Conservation (phyloP, 2,888 invertebrate genomes). For the Mimumesa dahlbomi region DNA sequence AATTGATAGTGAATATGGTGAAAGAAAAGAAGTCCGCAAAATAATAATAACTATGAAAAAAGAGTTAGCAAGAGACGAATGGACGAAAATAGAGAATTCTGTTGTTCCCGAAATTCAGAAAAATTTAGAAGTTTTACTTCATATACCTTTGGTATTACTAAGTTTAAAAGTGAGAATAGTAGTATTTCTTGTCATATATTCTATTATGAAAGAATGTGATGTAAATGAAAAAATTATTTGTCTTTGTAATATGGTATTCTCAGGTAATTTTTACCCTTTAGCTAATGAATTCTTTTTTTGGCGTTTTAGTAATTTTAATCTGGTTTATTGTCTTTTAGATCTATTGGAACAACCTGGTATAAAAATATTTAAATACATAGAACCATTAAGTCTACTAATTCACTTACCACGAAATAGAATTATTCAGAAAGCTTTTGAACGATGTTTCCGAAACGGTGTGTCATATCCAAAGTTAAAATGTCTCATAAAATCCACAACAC, state of each 20-base stretch:
- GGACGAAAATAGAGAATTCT: constrained; percentile 47
- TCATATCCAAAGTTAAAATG: constrained; percentile 54
- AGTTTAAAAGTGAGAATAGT: constrained; percentile 56
- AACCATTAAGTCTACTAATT: constrained; percentile 54
- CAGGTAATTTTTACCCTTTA: constrained; percentile 58
- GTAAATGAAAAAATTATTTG: constrained; percentile 30
- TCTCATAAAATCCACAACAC: constrained; percentile 40
- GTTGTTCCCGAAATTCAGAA: constrained; percentile 33
- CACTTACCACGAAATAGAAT: constrained; percentile 54
- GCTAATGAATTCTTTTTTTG: constrained; percentile 1
- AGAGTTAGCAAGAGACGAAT: constrained; percentile 55
- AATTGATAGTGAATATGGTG: constrained; percentile 19
- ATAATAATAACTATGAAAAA: constrained; percentile 57
- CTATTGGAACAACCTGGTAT: constrained; percentile 62
- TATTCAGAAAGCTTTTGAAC: constrained; percentile 61
- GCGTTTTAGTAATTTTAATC: constrained; percentile 3
- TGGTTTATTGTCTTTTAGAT: constrained; percentile 57
- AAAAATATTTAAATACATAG: constrained; percentile 63
- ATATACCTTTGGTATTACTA: constrained; percentile 65
- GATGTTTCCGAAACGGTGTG: constrained; percentile 59
- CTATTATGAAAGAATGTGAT: constrained; percentile 62
- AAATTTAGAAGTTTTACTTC: constrained; percentile 54
- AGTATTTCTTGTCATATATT: constrained; percentile 65
- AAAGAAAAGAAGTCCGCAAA: constrained; percentile 34
- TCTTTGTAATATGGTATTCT: constrained; percentile 60